Percentiles rank a stretch among this genome's conserved stretches.
Evolutionary conservation across 1,140 invertebrate genomes (phyloP).

Genomic region (Platorchestia sp.): DNA sequence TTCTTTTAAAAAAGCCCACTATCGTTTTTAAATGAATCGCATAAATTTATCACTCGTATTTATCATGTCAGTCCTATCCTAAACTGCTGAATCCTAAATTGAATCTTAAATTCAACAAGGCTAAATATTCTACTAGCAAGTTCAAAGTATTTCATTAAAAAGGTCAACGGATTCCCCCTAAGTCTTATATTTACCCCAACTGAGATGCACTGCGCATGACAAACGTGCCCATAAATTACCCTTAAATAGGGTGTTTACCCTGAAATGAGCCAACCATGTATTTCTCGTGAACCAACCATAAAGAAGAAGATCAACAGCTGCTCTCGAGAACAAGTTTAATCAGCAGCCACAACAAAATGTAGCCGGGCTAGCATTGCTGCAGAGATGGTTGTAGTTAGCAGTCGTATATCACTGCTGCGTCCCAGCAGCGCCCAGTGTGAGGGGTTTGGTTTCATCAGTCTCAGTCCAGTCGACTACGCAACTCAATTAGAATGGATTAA

Average conservation of each 20-base stretch:
- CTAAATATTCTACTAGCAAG: neutral
- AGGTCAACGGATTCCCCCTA: neutral
- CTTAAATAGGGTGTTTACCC: neutral
- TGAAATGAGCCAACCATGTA: neutral
- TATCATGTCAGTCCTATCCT: too few species aligned
- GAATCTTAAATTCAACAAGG: neutral
- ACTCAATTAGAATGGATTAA: too few species aligned
- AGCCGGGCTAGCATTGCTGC: neutral
- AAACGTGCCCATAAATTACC: neutral
- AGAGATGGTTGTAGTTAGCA: neutral
- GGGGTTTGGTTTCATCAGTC: too few species aligned
- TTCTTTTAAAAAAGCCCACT: too few species aligned
- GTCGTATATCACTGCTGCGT: neutral
- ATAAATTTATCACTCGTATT: too few species aligned
- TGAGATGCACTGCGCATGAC: neutral
- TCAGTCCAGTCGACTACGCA: too few species aligned
- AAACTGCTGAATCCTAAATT: too few species aligned
- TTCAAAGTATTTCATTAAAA: neutral
- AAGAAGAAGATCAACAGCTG: neutral
- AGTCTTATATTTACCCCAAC: too few species aligned
- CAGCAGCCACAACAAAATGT: neutral
- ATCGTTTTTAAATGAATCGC: too few species aligned
- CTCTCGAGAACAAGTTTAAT: constrained; percentile 8
- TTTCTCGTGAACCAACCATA: neutral
- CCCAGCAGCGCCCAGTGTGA: neutral